Base-by-base conservation (phyloP, 2,888 invertebrate genomes). In the Drosophila incognita region DNA sequence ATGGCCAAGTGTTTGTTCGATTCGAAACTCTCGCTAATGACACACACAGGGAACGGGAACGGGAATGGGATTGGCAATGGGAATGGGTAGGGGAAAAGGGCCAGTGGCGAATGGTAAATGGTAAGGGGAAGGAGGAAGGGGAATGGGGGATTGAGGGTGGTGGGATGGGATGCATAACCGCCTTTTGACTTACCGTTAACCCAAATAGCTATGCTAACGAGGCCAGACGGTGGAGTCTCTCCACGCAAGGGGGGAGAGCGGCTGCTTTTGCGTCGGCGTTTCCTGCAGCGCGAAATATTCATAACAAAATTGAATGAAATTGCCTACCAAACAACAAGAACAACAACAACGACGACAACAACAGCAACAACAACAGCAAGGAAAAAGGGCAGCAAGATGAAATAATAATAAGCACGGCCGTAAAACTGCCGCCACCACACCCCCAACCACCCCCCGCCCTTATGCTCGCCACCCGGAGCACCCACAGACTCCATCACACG, bases 301-400 rank as follows among this genome's bases (percentile, higher is more conserved):
- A 68, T 69, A 78, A 68, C 84, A 54, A 81, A 81, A 81, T 81
- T 81, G 81, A 81, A 81, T 81, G 69, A 84, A 84, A 81, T 81
- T 84, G 82, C 82, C 84, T 76, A 69, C 49, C 66, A 62, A 74
- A 69, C 46, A 70, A 63, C 61, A 67, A 64, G 67, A 65, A 38
- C 53, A 63, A 56, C 46, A 74, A 57, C 64, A 57, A n/a, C 35
- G 36, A 33, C 66, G 54, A 5, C 15, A 1, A n/a, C 51, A 8
- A 27, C 4, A 6, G 27, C 24, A 59, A 46, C 29, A 63, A 51
- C 49, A 74, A 56, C 27, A 33, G 61, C 61, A 60, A 46, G 36
- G 21, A 58, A 52, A 62, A 69, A 31, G 46, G 51, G 66, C 56
- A 48, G 35, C 52, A 48, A 49, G 53, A 80, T 82, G 83, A 80